Percentiles rank a stretch among this genome's conserved stretches.
phyloP scores from a whole-genome alignment of 2,797 vertebrate species.

The Erpetoichthys calabaricus region DNA sequence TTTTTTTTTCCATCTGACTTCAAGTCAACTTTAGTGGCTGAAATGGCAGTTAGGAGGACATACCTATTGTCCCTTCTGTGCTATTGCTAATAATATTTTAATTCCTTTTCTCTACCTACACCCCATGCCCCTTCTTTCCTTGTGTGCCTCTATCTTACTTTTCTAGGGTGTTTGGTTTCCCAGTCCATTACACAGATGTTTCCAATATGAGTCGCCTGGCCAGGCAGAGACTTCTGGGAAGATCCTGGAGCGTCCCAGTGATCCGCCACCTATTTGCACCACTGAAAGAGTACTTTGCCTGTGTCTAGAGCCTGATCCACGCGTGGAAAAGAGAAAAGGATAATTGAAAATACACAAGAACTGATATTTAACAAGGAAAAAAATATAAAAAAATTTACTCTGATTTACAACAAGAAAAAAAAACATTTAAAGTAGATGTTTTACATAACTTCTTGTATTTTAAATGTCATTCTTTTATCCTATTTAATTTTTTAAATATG shows the following conservation, averaged over 20 bases:
- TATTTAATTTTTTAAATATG: slow-evolving; percentile 68
- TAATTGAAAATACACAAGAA: slow-evolving; percentile 35
- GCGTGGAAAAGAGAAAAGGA: slow-evolving; percentile 10
- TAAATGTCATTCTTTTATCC: slow-evolving; percentile 74
- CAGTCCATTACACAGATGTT: slow-evolving; percentile 93
- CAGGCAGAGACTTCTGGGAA: slow-evolving; percentile 88
- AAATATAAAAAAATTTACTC: slow-evolving; percentile 40
- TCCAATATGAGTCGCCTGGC: slow-evolving; percentile 98
- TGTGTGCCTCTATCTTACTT: background rate
- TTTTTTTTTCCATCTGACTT: too few relatives aligned
- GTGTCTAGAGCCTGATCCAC: slow-evolving; percentile 51
- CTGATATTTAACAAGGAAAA: slow-evolving; percentile 54
- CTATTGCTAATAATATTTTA: slow-evolving; percentile 2
- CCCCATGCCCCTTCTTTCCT: background rate
- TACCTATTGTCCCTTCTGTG: background rate
- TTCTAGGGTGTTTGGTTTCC: slow-evolving; percentile 85
- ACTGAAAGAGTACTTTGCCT: slow-evolving; percentile 97
- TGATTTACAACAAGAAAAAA: slow-evolving; percentile 45
- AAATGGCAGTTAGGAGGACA: background rate
- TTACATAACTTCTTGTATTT: slow-evolving; percentile 70
- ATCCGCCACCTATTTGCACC: slow-evolving; percentile 96
- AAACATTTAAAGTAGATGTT: slow-evolving; percentile 56
- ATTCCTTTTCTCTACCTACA: background rate
- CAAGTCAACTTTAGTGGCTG: too few relatives aligned
- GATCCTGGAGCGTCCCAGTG: slow-evolving; percentile 94